Evolutionary conservation across 2,888 invertebrate genomes (phyloP).

Genomic region (Hirtodrosophila histrioides): DNA sequence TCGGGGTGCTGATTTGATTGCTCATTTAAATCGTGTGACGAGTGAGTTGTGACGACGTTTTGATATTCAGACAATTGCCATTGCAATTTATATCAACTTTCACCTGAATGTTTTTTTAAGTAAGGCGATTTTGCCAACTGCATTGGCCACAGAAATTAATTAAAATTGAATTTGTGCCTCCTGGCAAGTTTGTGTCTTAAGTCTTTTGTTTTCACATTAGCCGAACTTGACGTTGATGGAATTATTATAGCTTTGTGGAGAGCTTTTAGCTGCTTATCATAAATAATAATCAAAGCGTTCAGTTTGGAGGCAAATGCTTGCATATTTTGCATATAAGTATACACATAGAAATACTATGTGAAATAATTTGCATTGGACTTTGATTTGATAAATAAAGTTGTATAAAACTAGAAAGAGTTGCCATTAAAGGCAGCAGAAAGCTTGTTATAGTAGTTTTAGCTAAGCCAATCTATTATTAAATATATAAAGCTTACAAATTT

Average conservation of each 20-base stretch:
- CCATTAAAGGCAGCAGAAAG: too few relatives aligned
- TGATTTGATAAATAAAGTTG: too few relatives aligned
- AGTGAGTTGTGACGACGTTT: slow-evolving; percentile 48
- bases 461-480: too few relatives aligned
- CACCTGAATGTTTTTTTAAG: slow-evolving; percentile 36
- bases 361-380: too few relatives aligned
- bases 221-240: neutral
- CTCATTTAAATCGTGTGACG: slow-evolving; percentile 70
- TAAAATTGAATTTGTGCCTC: slow-evolving; percentile 20
- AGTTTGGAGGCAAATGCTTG: too few relatives aligned
- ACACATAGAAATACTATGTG: too few relatives aligned
- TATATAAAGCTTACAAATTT: too few relatives aligned
- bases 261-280: neutral
- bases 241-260: neutral
- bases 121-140: slow-evolving; percentile 17
- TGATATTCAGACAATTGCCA: slow-evolving; percentile 64
- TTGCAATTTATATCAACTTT: slow-evolving; percentile 54
- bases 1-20: slow-evolving; percentile 72
- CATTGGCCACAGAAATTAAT: slow-evolving; percentile 49
- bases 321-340: too few relatives aligned
- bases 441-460: too few relatives aligned
- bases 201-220: slow-evolving; percentile 34
- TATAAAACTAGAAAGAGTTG: too few relatives aligned
- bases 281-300: too few relatives aligned
- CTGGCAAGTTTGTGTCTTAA: slow-evolving; percentile 51